Base-by-base conservation (phyloP, 2,888 invertebrate species). In the Frankliniella intonsa region DNA sequence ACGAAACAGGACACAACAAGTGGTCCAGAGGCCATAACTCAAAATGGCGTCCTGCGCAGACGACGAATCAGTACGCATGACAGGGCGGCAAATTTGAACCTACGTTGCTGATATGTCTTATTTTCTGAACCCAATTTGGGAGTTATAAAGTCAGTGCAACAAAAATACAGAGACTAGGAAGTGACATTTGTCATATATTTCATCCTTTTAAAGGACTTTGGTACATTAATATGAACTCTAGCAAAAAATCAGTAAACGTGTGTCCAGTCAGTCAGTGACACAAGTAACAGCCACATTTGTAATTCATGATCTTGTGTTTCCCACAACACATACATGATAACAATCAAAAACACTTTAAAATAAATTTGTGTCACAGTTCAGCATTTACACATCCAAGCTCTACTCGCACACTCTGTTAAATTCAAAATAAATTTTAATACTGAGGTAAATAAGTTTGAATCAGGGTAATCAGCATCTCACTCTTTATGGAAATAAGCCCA, bases 21-120 rank as follows among this genome's bases (percentile, higher is more conserved):
- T 76, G 69, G 69, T 76, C 69, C 69, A 76, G 69, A 76, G 69
- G 69, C 69, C 69, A 76, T 76, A 25, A 76, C 69, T 76, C 69
- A 76, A 76, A 76, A 76, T 76, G 69, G 69, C 69, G 69, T 22
- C 69, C 25, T 76, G 69, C 69, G 69, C 69, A 76, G 69, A 76
- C 69, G 69, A 76, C 69, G 69, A 11, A 25, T 25, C 7, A 22
- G 69, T 9, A 9, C 11, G 22, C 12, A 9, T 76, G 69, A 76
- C 69, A 76, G 69, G 25, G 69, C 69, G 69, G 22, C 22, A 76
- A 25, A 22, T 76, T 76, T 25, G 25, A 76, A 76, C 14, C 5
- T 7, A 55, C 55, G 19, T 14, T 55, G 19, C 14, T 55, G 5
- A 55, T 12, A 55, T 0, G 10, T 55, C 12, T 5, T 7, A 55